Evolutionary conservation across 2,888 invertebrate species (phyloP).

Genomic region (Metopia argyrocephala): DNA sequence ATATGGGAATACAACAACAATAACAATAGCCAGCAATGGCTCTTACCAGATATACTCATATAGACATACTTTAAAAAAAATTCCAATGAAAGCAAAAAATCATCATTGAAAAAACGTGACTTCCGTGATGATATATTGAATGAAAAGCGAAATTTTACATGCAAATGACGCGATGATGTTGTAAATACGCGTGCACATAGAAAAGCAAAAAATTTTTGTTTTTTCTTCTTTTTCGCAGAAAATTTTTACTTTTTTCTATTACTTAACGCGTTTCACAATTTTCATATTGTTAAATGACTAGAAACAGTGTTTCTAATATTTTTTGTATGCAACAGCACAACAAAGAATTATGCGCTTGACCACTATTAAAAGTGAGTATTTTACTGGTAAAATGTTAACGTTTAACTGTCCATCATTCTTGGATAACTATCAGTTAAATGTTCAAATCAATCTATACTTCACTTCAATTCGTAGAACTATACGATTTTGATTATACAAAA

Average conservation of each 20-base stretch:
- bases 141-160: background rate
- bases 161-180: background rate
- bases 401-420: slow-evolving; percentile 52
- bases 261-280: no score
- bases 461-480: slow-evolving; percentile 17
- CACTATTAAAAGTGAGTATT: background rate
- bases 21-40: background rate
- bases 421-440: slow-evolving; percentile 54
- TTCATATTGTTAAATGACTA: background rate
- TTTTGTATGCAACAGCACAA: background rate
- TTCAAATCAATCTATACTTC: slow-evolving; percentile 52
- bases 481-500: slow-evolving; percentile 33
- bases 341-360: no score
- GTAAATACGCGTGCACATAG: background rate
- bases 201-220: background rate
- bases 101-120: slow-evolving; percentile 65
- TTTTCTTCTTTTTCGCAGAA: no score
- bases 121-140: slow-evolving; percentile 59
- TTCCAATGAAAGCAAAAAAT: slow-evolving; percentile 63
- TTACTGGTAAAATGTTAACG: background rate
- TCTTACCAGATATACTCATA: background rate
- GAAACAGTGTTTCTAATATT: background rate
- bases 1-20: slow-evolving; percentile 42
- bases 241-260: no score
- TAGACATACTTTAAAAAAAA: background rate